Evolutionary conservation across 2,888 invertebrate species (phyloP).

Genomic region (Drosophila siamana): DNA sequence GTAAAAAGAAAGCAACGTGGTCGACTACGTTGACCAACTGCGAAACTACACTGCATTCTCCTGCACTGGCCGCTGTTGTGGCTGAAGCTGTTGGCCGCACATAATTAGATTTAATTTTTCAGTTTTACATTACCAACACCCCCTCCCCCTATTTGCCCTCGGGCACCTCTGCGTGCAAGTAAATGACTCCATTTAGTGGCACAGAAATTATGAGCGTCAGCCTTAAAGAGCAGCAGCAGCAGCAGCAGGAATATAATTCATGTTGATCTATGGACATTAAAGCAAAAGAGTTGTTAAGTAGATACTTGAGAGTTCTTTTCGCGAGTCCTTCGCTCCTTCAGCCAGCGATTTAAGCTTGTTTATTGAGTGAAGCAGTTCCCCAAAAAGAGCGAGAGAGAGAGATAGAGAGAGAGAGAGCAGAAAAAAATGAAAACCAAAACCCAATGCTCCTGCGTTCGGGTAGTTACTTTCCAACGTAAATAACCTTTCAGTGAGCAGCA

Average conservation of each 20-base stretch:
- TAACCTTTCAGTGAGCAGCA: constrained; percentile 53
- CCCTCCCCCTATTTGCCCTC: constrained; percentile 22
- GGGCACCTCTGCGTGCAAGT: constrained; percentile 17
- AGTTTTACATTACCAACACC: constrained; percentile 33
- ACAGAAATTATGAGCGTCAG: constrained; percentile 23
- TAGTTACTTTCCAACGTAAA: constrained; percentile 52
- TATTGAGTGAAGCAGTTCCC: constrained; percentile 25
- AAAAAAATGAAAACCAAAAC: too few relatives aligned
- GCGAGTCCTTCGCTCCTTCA: constrained; percentile 4
- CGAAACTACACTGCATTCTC: neutral
- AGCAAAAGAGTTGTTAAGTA: constrained; percentile 30
- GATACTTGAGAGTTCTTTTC: constrained; percentile 21
- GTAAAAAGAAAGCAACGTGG: constrained; percentile 63
- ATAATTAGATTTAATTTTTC: constrained; percentile 80
- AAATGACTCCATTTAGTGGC: constrained; percentile 54
- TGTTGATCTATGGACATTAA: constrained; percentile 45
- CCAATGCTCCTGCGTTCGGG: constrained; percentile 25
- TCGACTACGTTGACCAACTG: constrained; percentile 34
- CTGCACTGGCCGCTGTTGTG: constrained; percentile 26
- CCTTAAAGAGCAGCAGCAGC: constrained; percentile 11
- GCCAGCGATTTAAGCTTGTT: constrained; percentile 36
- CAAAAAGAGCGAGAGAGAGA: too few relatives aligned
- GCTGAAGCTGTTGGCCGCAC: constrained; percentile 54
- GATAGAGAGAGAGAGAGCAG: too few relatives aligned
- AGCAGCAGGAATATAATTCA: constrained; percentile 9